These are phyloP conservation scores for Melangyna quadrimaculata DNA, from an alignment of 2,888 invertebrate genomes.

Conservation along the genomic window DNA sequence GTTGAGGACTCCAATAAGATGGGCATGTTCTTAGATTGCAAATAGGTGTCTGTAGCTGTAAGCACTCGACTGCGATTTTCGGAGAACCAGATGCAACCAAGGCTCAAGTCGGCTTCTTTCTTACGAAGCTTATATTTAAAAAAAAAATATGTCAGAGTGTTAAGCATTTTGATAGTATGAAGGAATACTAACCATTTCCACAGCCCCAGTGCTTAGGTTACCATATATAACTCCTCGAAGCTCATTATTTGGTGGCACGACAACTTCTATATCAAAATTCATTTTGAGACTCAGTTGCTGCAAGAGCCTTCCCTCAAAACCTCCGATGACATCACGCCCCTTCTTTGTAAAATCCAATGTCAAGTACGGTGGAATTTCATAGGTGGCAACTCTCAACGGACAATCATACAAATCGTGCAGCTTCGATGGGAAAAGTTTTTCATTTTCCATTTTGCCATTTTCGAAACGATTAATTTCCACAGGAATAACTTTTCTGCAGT, in stretches of 20 bases:
- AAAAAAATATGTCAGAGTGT: neutral
- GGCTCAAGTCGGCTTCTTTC: constrained; percentile 72
- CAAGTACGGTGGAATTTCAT: constrained; percentile 21
- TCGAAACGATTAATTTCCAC: constrained; percentile 73
- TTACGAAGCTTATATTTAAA: constrained; percentile 56
- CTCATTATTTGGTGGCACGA: constrained; percentile 38
- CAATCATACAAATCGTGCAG: constrained; percentile 73
- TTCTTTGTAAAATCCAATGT: constrained; percentile 19
- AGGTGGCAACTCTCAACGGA: constrained; percentile 26
- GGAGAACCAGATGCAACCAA: constrained; percentile 73
- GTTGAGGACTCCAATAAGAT: constrained; percentile 71
- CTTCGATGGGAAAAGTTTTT: constrained; percentile 74
- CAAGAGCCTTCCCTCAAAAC: constrained; percentile 73
- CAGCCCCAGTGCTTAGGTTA: constrained; percentile 17
- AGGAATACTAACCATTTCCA: constrained; percentile 16
- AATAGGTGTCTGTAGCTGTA: constrained; percentile 73
- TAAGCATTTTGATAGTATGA: neutral
- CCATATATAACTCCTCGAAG: neutral
- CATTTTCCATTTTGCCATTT: constrained; percentile 69
- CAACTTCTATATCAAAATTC: constrained; percentile 73
- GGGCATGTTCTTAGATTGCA: constrained; percentile 72
- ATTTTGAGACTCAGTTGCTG: constrained; percentile 69
- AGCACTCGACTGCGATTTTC: constrained; percentile 56
- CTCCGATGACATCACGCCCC: constrained; percentile 30
- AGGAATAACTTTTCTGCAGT: constrained; percentile 72